These are phyloP conservation scores for Chrysodeixis includens DNA, from an alignment of 2,888 invertebrate genomes.

Conservation along the genomic window DNA sequence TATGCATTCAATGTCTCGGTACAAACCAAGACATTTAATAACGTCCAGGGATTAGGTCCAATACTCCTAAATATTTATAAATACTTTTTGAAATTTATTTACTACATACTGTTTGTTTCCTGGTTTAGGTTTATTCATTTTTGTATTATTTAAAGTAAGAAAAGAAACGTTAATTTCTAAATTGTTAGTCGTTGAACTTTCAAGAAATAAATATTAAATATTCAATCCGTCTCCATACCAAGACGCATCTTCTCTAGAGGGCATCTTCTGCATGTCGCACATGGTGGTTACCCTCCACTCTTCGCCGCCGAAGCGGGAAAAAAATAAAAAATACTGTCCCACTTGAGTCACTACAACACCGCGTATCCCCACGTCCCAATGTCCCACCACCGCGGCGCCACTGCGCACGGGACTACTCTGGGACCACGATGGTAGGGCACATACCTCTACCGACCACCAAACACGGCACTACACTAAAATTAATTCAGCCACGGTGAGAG, in stretches of 20 bases:
- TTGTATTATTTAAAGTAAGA: too few species aligned
- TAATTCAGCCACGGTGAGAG: conserved; percentile 79
- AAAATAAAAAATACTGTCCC: conserved; percentile 77
- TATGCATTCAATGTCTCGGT: too few species aligned
- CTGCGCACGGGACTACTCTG: conserved; percentile 81
- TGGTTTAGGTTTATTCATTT: too few species aligned
- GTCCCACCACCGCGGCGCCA: conserved; percentile 82
- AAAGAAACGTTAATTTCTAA: neutral
- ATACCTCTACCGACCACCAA: conserved; percentile 82
- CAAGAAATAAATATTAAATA: conserved; percentile 34
- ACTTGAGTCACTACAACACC: conserved; percentile 74
- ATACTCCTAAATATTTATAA: too few species aligned
- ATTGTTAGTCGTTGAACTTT: neutral
- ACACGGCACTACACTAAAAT: conserved; percentile 82
- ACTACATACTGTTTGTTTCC: too few species aligned
- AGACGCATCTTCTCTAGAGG: conserved; percentile 81
- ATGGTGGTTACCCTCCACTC: conserved; percentile 67
- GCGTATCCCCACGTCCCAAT: conserved; percentile 80
- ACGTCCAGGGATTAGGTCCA: too few species aligned
- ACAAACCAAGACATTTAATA: too few species aligned
- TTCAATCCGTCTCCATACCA: conserved; percentile 75
- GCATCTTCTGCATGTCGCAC: conserved; percentile 88
- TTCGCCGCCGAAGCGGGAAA: conserved; percentile 71
- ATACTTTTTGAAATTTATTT: too few species aligned
- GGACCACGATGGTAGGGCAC: conserved; percentile 85